These are phyloP conservation scores for Micrastur ruficollis DNA, from an alignment of 2,797 vertebrate species.

Conservation along the genomic window DNA sequence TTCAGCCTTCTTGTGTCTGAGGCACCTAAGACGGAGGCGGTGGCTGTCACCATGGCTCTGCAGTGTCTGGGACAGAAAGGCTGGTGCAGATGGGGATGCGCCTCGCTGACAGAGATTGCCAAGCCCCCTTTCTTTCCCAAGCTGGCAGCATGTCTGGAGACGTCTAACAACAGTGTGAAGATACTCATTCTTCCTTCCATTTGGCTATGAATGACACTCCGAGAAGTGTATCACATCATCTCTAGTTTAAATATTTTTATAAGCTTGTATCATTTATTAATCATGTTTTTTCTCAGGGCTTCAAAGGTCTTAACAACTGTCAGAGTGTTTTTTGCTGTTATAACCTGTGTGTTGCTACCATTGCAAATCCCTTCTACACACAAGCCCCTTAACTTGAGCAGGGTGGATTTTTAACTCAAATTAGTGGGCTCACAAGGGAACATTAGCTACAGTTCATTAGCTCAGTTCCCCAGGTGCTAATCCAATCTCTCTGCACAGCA, in stretches of 20 bases:
- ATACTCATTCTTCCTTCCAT: not conserved
- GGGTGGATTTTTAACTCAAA: not conserved
- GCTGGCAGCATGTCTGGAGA: not conserved
- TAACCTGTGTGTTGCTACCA: not conserved
- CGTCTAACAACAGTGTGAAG: not conserved
- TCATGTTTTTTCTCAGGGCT: not conserved
- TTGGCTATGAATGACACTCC: not conserved
- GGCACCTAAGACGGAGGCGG: accelerated
- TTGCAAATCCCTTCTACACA: not conserved
- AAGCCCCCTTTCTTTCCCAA: not conserved
- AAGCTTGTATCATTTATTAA: not conserved
- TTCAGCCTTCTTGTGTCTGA: not conserved
- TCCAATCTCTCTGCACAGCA: not conserved
- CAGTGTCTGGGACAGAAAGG: not conserved
- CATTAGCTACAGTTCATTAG: constrained; percentile 3
- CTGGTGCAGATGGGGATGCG: not conserved
- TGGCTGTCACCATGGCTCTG: not conserved
- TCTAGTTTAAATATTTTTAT: not conserved
- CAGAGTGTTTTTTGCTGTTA: not conserved
- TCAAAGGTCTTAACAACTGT: not conserved
- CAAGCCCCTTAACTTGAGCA: not conserved
- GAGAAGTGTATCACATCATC: not conserved
- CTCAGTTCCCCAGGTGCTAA: not conserved
- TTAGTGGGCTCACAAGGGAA: not conserved
- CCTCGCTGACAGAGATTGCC: not conserved